A percentile compares a stretch with the other conserved stretches of the same genome.
Evolutionary conservation across 2,888 invertebrate genomes (phyloP).

Genomic region (Tiliacea aurago): DNA sequence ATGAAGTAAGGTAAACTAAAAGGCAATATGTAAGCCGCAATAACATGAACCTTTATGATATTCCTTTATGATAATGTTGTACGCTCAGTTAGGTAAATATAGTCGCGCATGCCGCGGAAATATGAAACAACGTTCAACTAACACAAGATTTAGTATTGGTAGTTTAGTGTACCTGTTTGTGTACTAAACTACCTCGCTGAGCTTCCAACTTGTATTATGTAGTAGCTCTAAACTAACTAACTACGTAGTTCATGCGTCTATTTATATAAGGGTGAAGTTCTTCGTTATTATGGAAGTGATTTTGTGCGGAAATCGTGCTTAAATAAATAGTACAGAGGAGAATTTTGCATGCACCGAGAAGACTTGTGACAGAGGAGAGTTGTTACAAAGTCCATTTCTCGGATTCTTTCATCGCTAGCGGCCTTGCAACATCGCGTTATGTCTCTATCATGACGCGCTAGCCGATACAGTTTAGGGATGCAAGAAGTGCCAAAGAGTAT

Average conservation of each 20-base stretch:
- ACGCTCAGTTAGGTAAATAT: conserved; percentile 71
- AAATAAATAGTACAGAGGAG: not conserved
- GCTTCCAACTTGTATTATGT: conserved; percentile 52
- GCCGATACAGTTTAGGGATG: no score
- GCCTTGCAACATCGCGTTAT: no score
- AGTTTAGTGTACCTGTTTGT: conserved; percentile 59
- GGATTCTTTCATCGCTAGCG: no score
- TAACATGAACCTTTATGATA: conserved; percentile 81
- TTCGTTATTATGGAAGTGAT: conserved; percentile 14
- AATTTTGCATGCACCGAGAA: not conserved
- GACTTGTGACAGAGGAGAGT: no score
- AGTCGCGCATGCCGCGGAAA: conserved; percentile 70
- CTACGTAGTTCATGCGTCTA: conserved; percentile 29
- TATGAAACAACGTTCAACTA: conserved; percentile 67
- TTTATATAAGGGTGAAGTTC: conserved; percentile 15
- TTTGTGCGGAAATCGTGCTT: not conserved
- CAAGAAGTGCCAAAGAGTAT: no score
- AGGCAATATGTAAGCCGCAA: conserved; percentile 77
- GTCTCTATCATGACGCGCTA: no score
- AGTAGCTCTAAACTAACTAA: conserved; percentile 43
- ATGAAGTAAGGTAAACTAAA: conserved; percentile 73
- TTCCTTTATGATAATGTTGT: conserved; percentile 78
- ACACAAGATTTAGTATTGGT: conserved; percentile 59
- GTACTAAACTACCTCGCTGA: conserved; percentile 51
- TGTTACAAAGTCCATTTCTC: no score